Evolutionary conservation across 2,113 vertebrate genomes (phyloP), one percentile per base, ranked within the genome.

Genomic region (Spilogale gracilis): DNA sequence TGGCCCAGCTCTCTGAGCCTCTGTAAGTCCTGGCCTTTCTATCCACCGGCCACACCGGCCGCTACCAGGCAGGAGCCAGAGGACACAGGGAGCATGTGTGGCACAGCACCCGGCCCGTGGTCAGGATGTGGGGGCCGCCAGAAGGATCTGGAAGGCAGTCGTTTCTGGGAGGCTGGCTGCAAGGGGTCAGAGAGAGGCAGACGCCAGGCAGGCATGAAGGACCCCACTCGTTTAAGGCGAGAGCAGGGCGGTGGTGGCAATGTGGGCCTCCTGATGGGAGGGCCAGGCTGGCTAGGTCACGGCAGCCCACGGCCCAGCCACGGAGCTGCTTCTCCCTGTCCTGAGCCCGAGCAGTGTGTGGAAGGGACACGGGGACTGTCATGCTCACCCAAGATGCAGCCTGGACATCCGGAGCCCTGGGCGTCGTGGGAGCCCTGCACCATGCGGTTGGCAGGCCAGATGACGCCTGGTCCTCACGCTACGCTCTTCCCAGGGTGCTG

Each of bases 401-500:
- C 12, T 32, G 27, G 63, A 30, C 27, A 14, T n/a, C n/a, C 3
- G n/a, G n/a, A 18, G n/a, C 17, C 67, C 5, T 43, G 38, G 38
- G 13, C 21, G 12, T 12, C 5, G 5, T 45, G 38, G 3, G 11
- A 13, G 45, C 11, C 5, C 0, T 0, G 11, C 71, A 6, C 43
- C 32, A 20, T 4, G 25, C 43, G 38, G 38, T 27, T n/a, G 4
- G 48, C 10, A 11, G 5, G 27, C 11, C 3, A 38, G 27, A 6
- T 12, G 25, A 7, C 3, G 1, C 80, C 30, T 13, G 18, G 25
- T 6, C 3, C 2, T 23, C 21, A 25, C 3, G 1, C n/a, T 3
- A 20, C 6, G 0, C 16, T 50, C 38, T 67, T 21, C 52, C 69
- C 17, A 16, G 18, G 54, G 21, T 16, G 2, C 23, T 32, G 12